Conservation (phyloP, 2,797 vertebrate genomes). For the Onychomys arenicola region DNA sequence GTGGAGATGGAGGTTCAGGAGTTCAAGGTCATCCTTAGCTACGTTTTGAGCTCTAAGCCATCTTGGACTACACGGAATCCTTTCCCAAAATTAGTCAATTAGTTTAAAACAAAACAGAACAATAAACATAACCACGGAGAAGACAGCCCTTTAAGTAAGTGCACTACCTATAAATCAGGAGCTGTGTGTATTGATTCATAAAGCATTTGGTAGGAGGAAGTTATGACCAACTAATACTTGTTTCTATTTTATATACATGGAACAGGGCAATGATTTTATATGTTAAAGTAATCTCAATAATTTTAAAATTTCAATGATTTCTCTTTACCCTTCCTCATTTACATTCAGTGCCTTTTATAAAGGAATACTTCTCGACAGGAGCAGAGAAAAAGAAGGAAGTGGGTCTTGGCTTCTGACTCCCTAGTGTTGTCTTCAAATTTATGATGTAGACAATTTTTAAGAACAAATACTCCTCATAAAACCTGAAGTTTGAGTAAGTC, state of each 20-base stretch:
- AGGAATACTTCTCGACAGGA: not conserved
- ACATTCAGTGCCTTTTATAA: not conserved
- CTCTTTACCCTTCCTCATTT: not conserved
- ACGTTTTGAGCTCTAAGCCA: not conserved
- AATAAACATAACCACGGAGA: not conserved
- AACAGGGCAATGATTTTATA: not conserved
- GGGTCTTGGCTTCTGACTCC: not conserved
- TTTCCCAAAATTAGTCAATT: not conserved
- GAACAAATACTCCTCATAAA: not conserved
- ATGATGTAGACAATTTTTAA: not conserved
- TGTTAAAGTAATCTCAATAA: not conserved
- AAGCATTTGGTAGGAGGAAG: slow-evolving; percentile 30
- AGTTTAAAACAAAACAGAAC: not conserved
- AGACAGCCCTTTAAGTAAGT: not conserved
- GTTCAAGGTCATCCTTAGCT: not conserved
- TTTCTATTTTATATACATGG: not conserved
- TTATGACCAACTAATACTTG: not conserved
- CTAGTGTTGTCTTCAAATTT: not conserved
- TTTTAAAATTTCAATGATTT: not conserved
- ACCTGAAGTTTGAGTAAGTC: not conserved
- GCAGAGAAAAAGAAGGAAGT: not conserved
- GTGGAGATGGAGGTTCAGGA: not conserved
- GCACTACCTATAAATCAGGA: not conserved
- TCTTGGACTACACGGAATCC: not conserved
- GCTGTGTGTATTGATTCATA: not conserved